Percentiles rank a stretch among this genome's conserved stretches.
Conservation (phyloP, 1,140 invertebrate species). For the Drosophila pandora region DNA sequence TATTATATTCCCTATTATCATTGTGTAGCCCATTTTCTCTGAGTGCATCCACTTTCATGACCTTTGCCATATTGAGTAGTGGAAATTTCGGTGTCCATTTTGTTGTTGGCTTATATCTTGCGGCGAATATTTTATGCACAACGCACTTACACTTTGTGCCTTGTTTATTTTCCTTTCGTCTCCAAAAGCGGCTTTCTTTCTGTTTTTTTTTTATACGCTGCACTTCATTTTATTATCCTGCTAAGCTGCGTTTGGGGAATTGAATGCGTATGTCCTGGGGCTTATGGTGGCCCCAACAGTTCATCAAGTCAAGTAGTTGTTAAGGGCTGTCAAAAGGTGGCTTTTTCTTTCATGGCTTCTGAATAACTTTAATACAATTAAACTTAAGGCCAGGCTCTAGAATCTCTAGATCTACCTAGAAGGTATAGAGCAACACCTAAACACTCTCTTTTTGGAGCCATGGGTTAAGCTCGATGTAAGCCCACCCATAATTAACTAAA, state of each 20-base stretch:
- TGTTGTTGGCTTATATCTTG: conserved; percentile 71
- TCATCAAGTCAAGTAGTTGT: conserved; percentile 70
- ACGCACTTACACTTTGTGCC: conserved; percentile 58
- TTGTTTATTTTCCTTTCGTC: conserved; percentile 41
- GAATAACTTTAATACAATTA: background rate
- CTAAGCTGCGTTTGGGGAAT: conserved; percentile 79
- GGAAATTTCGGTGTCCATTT: conserved; percentile 65
- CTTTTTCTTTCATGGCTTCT: background rate
- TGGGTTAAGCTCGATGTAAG: conserved; percentile 41
- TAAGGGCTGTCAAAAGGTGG: background rate
- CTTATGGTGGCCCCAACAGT: conserved; percentile 56
- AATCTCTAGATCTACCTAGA: conserved; percentile 3
- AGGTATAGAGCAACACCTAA: conserved; percentile 11
- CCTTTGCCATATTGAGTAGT: conserved; percentile 75
- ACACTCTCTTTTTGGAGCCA: background rate
- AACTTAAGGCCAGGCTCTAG: background rate
- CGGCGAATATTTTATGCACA: conserved; percentile 74
- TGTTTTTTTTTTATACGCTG: conserved; percentile 67
- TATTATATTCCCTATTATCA: background rate
- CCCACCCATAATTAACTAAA: conserved; percentile 68
- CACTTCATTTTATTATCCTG: conserved; percentile 78
- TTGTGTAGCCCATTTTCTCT: background rate
- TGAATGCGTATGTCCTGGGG: conserved; percentile 75
- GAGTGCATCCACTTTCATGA: conserved; percentile 37
- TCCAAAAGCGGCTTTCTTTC: conserved; percentile 25